Evolutionary conservation across 92 coral and sea anemone genomes (phyloP), one percentile per base, ranked within the genome.

Genomic region (Epizoanthus illoricatus): DNA sequence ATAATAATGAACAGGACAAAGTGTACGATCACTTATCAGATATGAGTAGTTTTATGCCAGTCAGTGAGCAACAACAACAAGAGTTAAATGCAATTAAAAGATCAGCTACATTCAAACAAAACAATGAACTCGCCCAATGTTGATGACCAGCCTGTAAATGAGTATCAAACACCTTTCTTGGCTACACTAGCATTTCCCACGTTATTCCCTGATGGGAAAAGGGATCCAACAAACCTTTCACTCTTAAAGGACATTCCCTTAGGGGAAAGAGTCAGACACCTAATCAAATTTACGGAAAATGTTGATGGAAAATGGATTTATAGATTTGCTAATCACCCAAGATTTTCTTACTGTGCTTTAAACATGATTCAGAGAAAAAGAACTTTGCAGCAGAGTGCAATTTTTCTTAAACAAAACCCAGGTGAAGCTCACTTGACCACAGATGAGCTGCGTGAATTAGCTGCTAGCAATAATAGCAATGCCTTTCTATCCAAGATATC

Each of bases 161-260:
- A 54, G 1, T 28, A 28, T 1, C 33, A 28, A 28, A 28, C 33
- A 28, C 33, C 33, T 28, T 28, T 28, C 33, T 56, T 80, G 24
- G 85, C 74, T 40, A 80, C 85, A 80, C 10, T 80, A 62, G 85
- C 75, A 80, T 80, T 80, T 54, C 85, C 85, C 55, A 80, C 85
- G 19, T 80, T 80, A 80, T 80, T 80, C 59, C 85, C 85, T 65
- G 57, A 43, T 33, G 85, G 85, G 20, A 80, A 65, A 80, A 75
- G 85, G 74, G 85, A 80, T 68, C 85, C 85, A 49, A 64, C 85
- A 65, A 80, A 80, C 59, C 74, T 62, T n/a, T 41, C 74, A 40
- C 74, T 80, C 65, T 68, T 80, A 65, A 80, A 68, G 75, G 85
- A 80, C 75, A 45, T 80, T 45, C 85, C 85, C 65, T 80, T 80